Evolutionary conservation across 2,113 vertebrate genomes (phyloP).

Genomic region (Microcebus griseorufus): DNA sequence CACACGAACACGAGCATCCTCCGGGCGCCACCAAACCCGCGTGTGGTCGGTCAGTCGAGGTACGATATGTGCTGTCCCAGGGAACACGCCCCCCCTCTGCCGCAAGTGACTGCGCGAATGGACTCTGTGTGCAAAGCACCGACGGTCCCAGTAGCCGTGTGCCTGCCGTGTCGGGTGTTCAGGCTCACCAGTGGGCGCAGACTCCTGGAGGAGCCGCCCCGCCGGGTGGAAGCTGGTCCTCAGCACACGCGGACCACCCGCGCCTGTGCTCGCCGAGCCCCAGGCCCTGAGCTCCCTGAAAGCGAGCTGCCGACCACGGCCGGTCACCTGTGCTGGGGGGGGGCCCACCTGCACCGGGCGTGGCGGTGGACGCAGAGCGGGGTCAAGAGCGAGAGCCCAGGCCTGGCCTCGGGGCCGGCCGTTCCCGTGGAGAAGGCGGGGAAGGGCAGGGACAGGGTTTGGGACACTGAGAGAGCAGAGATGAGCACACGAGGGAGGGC

Average conservation of each 20-base stretch:
- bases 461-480: not conserved
- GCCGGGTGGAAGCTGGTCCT: fast-evolving
- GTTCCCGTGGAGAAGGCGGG: not conserved
- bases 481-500: not conserved
- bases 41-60: fast-evolving
- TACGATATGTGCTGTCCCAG: fast-evolving
- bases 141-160: fast-evolving
- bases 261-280: not conserved
- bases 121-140: not conserved
- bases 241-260: fast-evolving
- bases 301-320: not conserved
- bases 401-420: not conserved
- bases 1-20: fast-evolving
- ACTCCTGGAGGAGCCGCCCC: not conserved
- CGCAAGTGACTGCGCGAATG: not conserved
- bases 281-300: not conserved
- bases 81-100: fast-evolving
- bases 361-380: not conserved
- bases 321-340: not conserved
- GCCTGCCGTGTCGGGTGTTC: fast-evolving
- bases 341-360: not conserved
- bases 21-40: not conserved
- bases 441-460: not conserved
- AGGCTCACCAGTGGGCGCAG: not conserved
- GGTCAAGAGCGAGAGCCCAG: not conserved